Percentiles rank a stretch among this genome's conserved stretches.
Conservation (phyloP, 2,113 vertebrate species). For the Tachysurus vachellii region DNA sequence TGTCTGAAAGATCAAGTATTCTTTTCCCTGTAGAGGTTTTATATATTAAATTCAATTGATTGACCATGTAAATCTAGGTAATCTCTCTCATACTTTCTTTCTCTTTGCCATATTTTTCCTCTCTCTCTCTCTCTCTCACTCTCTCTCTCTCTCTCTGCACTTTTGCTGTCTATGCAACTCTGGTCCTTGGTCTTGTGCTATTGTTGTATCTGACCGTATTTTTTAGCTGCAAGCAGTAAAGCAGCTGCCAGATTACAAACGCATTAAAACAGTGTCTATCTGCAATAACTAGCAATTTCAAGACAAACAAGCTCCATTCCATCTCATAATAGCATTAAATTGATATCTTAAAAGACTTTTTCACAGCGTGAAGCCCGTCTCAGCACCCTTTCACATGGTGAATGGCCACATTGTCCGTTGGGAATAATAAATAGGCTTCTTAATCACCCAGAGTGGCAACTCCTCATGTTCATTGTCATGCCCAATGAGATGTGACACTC, state of each 20-base stretch:
- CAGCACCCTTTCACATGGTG: constrained; percentile 10
- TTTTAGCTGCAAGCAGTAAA: constrained; percentile 3
- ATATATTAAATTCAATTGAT: too few species aligned
- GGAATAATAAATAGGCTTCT: constrained; percentile 50
- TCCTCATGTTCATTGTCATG: constrained; percentile 51
- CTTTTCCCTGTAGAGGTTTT: too few species aligned
- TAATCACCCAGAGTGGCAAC: constrained; percentile 55
- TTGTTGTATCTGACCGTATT: not conserved
- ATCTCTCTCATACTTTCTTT: not conserved
- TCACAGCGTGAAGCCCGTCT: constrained; percentile 28
- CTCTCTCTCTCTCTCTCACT: not conserved
- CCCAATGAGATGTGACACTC: constrained; percentile 51
- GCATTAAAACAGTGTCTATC: constrained; percentile 25
- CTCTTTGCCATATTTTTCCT: not conserved
- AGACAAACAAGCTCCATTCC: constrained; percentile 31
- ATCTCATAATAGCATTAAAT: constrained; percentile 26
- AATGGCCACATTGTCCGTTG: constrained; percentile 43
- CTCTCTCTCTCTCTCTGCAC: not conserved
- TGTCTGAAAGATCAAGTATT: too few species aligned
- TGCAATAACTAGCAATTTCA: constrained; percentile 13
- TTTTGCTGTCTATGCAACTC: not conserved
- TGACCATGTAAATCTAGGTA: too few species aligned
- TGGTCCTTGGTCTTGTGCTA: not conserved
- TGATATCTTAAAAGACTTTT: constrained; percentile 39
- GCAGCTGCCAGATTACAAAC: constrained; percentile 6